These are phyloP conservation scores for Drosophila ironensis DNA, from an alignment of 1,140 invertebrate genomes.

Conservation along the genomic window DNA sequence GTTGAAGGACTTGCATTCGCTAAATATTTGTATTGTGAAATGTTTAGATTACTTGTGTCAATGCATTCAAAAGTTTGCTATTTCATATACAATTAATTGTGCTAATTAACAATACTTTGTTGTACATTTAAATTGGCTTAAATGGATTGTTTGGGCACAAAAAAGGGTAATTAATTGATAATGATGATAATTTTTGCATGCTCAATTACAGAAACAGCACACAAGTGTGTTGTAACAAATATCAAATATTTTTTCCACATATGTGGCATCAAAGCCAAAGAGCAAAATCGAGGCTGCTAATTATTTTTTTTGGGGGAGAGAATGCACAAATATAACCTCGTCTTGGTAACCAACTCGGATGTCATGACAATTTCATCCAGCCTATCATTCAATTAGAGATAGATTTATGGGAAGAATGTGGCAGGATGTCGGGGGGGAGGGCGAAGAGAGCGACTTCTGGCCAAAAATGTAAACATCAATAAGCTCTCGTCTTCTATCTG, in stretches of 20 bases:
- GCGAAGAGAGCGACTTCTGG: not conserved
- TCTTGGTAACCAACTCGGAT: conserved; percentile 14
- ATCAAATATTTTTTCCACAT: too few species aligned
- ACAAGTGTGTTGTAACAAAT: too few species aligned
- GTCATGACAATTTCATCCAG: conserved; percentile 40
- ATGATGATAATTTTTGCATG: not conserved
- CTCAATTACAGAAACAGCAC: not conserved
- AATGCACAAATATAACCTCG: not conserved
- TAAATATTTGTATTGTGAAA: too few species aligned
- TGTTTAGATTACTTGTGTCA: not conserved
- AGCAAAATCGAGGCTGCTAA: not conserved
- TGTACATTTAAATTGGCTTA: too few species aligned
- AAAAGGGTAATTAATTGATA: not conserved
- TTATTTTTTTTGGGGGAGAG: conserved; percentile 14
- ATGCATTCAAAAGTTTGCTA: not conserved
- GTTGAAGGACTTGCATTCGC: too few species aligned
- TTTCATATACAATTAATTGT: not conserved
- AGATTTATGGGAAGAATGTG: conserved; percentile 7
- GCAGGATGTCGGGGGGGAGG: not conserved
- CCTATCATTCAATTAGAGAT: conserved; percentile 47
- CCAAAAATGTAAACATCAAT: conserved; percentile 53
- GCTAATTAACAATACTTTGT: too few species aligned
- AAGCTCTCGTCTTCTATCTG: conserved; percentile 45
- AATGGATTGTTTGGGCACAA: not conserved
- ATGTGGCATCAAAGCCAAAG: not conserved